Conservation (phyloP, 2,888 invertebrate genomes). For the Hirtodrosophila confusa region DNA sequence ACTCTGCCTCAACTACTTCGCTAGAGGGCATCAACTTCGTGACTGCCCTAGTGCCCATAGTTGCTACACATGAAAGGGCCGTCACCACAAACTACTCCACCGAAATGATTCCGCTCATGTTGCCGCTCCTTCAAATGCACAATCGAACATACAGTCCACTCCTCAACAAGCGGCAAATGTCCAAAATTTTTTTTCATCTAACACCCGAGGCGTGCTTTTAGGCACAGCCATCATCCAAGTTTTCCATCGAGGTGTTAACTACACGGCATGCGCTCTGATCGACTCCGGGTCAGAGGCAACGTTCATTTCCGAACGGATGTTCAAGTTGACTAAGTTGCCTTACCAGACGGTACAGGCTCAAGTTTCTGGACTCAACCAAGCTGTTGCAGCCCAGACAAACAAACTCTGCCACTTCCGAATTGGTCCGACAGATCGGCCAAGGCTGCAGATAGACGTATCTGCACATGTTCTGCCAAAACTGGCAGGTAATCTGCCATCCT, state of each 20-base stretch:
- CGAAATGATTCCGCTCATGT: too few relatives aligned
- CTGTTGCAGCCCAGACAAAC: slow-evolving; percentile 8
- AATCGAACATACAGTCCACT: slow-evolving; percentile 6
- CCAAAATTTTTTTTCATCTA: not conserved
- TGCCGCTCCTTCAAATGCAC: too few relatives aligned
- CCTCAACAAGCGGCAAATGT: not conserved
- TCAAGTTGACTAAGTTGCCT: slow-evolving; percentile 19
- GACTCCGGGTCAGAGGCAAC: slow-evolving; percentile 24
- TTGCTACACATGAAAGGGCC: too few relatives aligned
- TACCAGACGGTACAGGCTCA: slow-evolving; percentile 11
- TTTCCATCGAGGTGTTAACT: slow-evolving; percentile 8
- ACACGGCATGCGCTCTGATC: not conserved
- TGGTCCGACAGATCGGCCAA: not conserved
- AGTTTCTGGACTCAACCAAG: slow-evolving; percentile 12
- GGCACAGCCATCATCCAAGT: slow-evolving; percentile 26
- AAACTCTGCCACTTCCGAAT: slow-evolving; percentile 13
- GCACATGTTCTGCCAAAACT: slow-evolving; percentile 25
- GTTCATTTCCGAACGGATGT: slow-evolving; percentile 27
- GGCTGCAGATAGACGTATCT: slow-evolving; percentile 9
- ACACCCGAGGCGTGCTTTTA: slow-evolving; percentile 10
- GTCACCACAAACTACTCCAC: too few relatives aligned
- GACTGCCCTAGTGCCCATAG: not conserved
- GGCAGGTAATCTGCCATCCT: slow-evolving; percentile 20
- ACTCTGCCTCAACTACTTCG: not conserved
- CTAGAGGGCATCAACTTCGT: not conserved